Evolutionary conservation across 2,113 vertebrate genomes (phyloP), one percentile per base, ranked within the genome.

Genomic region (Chauna torquata): DNA sequence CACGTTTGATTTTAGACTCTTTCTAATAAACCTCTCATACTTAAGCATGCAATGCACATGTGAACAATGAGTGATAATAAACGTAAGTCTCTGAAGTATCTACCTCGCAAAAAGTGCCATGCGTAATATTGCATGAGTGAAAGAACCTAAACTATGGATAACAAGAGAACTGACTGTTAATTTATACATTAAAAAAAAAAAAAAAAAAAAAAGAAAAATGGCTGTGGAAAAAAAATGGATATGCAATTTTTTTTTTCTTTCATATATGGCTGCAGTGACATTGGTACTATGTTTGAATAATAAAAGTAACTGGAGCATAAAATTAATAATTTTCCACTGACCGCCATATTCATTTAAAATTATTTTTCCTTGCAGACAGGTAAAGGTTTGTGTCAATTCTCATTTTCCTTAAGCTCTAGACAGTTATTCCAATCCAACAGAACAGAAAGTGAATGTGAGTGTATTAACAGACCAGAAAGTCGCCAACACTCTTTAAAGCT

Each of bases 291-390:
- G 84, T 89, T 90, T 91, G 74, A 94, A 89, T 76, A 96, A 88
- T 93, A 91, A 91, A 94, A 96, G 77, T 89, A 95, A 95, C 75
- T 90, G 87, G 64, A 95, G 94, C 90, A 94, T 96, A 96, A 97
- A 93, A 96, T 97, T 96, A 96, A 83, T 92, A 95, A 59, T 96
- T 97, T 97, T 97, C 55, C 28, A 82, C 68, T 94, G 94, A 93
- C 96, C 69, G 93, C 82, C 22, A 40, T 71, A 71, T 92, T 88
- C 0, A 81, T 95, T 95, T 90, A 68, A 95, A 86, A 91, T 91
- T 94, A 70, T 87, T 95, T 91, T 96, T 88, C 19, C 78, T 94
- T 90, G n/a, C 55, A 92, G 68, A 90, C 72, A 91, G 85, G 82
- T 96, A 95, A 90, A 94, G 38, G 25, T 92, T 89, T 91, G 58